Evolutionary conservation across 2,888 invertebrate genomes (phyloP).

Genomic region (Noctua comes): DNA sequence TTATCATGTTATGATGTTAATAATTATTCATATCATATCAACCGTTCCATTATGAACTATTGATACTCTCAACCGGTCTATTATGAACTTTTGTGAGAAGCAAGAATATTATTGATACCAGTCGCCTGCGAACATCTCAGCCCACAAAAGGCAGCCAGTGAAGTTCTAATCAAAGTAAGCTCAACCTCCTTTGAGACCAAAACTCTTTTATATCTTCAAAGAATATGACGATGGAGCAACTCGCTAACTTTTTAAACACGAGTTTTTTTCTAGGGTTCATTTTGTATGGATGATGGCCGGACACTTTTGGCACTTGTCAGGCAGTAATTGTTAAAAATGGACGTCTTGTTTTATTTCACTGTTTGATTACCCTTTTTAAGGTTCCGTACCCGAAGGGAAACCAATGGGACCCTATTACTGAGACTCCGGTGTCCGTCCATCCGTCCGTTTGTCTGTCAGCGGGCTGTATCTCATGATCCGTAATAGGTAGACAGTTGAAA

Average conservation of each 20-base stretch:
- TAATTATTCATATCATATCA: too few species aligned
- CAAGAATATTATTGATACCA: constrained; percentile 10
- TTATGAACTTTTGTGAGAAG: neutral
- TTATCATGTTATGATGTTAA: too few species aligned
- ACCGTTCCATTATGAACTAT: neutral
- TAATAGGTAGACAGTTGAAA: too few species aligned
- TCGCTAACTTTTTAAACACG: constrained; percentile 73
- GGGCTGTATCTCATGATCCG: too few species aligned
- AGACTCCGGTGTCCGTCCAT: too few species aligned
- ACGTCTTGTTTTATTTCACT: neutral
- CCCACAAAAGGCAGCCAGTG: constrained; percentile 61
- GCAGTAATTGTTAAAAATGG: neutral
- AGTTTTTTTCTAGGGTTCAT: constrained; percentile 65
- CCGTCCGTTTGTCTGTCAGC: too few species aligned
- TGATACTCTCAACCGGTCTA: neutral
- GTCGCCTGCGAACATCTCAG: constrained; percentile 11
- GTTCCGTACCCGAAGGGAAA: too few species aligned
- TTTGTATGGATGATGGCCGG: constrained; percentile 13
- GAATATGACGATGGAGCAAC: constrained; percentile 66
- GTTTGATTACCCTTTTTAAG: neutral
- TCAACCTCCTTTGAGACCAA: constrained; percentile 80
- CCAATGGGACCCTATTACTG: too few species aligned
- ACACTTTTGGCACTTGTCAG: constrained; percentile 16
- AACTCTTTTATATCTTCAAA: constrained; percentile 80
- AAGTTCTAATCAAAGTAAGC: constrained; percentile 83